A percentile compares a stretch with the other conserved stretches of the same genome.
phyloP scores from a whole-genome alignment of 1,140 invertebrate species.

The Polyergus mexicanus region DNA sequence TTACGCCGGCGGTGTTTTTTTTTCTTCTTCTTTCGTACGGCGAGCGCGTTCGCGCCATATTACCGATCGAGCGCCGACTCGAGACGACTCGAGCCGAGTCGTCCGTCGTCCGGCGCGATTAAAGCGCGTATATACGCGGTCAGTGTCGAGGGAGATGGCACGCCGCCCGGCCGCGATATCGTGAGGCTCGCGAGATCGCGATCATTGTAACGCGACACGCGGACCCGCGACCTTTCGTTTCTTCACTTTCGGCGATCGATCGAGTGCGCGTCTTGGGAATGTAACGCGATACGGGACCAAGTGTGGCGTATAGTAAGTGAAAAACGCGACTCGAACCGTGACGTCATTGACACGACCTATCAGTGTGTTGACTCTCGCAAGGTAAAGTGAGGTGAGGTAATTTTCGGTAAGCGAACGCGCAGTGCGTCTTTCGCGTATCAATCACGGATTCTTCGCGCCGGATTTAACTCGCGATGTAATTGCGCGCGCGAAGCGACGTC shows the following conservation, averaged over 20 bases:
- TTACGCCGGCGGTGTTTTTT: slow-evolving; percentile 59
- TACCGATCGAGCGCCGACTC: slow-evolving; percentile 70
- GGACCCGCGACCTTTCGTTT: neutral
- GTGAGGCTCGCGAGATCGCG: slow-evolving; percentile 53
- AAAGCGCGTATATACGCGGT: slow-evolving; percentile 56
- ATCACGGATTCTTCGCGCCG: too few species aligned
- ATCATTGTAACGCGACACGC: slow-evolving; percentile 7
- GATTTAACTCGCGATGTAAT: neutral
- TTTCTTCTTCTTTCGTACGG: slow-evolving; percentile 50
- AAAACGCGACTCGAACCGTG: slow-evolving; percentile 30
- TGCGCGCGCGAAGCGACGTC: neutral
- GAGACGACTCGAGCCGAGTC: slow-evolving; percentile 40
- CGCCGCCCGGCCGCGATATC: slow-evolving; percentile 45
- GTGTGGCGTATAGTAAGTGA: slow-evolving; percentile 17
- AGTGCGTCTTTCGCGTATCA: neutral
- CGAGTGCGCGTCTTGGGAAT: slow-evolving; percentile 53
- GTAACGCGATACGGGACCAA: slow-evolving; percentile 46
- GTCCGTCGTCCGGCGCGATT: slow-evolving; percentile 67
- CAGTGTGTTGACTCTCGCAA: slow-evolving; percentile 17
- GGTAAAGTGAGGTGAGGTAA: slow-evolving; percentile 27
- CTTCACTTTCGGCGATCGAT: slow-evolving; percentile 26
- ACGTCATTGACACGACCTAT: too few species aligned
- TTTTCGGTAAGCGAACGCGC: neutral
- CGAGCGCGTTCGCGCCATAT: slow-evolving; percentile 69
- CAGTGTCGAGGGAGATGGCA: slow-evolving; percentile 71